A percentile compares a stretch with the other conserved stretches of the same genome.
Conservation (phyloP, 1,140 invertebrate species). For the Daktulosphaira vitifoliae region DNA sequence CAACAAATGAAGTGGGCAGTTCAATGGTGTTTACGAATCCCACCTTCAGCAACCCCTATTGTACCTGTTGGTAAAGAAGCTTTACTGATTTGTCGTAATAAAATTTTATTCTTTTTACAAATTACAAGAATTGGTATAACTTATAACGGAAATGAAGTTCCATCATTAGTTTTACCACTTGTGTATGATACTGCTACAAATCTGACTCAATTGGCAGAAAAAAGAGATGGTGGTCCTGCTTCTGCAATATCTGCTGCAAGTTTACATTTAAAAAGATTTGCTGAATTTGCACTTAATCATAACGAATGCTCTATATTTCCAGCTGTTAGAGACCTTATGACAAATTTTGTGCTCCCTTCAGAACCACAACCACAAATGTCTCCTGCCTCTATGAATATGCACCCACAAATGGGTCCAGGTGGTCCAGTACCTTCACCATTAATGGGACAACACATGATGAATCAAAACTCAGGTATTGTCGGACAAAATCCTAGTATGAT, state of each 20-base stretch:
- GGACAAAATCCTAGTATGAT: background rate
- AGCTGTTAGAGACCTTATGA: conserved; percentile 73
- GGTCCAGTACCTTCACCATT: conserved; percentile 23
- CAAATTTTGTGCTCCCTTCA: conserved; percentile 64
- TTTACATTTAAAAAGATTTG: conserved; percentile 56
- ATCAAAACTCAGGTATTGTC: conserved; percentile 4
- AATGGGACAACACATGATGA: conserved; percentile 32
- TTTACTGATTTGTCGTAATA: conserved; percentile 69
- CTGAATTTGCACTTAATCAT: conserved; percentile 50
- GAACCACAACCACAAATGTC: conserved; percentile 48
- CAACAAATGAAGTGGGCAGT: conserved; percentile 72
- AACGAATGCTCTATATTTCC: conserved; percentile 80
- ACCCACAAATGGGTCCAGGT: conserved; percentile 2
- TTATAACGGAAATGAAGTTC: conserved; percentile 56
- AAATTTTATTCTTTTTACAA: conserved; percentile 84
- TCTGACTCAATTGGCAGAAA: conserved; percentile 74
- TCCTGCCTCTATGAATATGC: conserved; percentile 22
- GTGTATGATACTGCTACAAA: conserved; percentile 82
- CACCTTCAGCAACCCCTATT: conserved; percentile 72
- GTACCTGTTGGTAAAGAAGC: conserved; percentile 76
- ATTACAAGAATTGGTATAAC: conserved; percentile 63
- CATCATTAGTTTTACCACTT: conserved; percentile 73
- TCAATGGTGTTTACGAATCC: conserved; percentile 82
- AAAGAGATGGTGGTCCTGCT: conserved; percentile 53
- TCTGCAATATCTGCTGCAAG: conserved; percentile 56